phyloP scores from a whole-genome alignment of 2,113 vertebrate species.

The Eulacestoma nigropectus region DNA sequence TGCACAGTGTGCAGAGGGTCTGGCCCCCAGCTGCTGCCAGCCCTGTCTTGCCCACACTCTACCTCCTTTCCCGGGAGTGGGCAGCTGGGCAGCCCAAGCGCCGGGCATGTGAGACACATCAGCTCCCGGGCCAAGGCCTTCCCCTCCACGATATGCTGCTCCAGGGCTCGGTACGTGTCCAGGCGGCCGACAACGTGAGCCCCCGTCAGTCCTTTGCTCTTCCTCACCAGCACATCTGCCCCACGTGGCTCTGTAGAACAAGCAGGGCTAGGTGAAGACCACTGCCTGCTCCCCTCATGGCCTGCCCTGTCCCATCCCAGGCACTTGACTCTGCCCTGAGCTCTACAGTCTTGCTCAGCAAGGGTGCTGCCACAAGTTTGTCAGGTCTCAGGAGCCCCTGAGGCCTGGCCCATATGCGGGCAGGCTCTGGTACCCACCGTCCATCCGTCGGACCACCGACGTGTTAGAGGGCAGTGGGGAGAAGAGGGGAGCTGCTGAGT shows the following conservation, averaged over 20 bases:
- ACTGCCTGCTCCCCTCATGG: fast-evolving
- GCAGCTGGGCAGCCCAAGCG: background rate
- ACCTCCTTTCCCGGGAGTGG: background rate
- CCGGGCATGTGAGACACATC: constrained; percentile 49
- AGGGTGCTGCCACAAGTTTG: background rate
- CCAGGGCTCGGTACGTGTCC: constrained; percentile 78
- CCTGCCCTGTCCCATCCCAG: fast-evolving
- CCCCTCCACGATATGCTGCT: constrained; percentile 80
- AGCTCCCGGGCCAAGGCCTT: constrained; percentile 72
- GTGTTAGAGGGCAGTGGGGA: constrained; percentile 5
- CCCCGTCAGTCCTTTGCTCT: constrained; percentile 40
- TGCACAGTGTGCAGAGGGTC: background rate
- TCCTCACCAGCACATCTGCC: background rate
- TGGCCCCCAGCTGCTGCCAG: background rate
- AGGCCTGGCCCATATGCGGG: fast-evolving
- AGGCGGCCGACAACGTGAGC: constrained; percentile 69
- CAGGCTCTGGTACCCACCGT: background rate
- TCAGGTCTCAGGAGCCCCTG: background rate
- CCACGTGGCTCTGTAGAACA: constrained; percentile 7
- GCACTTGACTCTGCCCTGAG: background rate
- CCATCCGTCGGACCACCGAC: background rate
- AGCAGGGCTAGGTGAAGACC: background rate
- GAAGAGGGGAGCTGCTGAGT: constrained; percentile 13
- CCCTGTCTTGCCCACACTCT: background rate
- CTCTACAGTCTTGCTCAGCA: background rate